Evolutionary conservation across 2,797 vertebrate species (phyloP), one percentile per base, ranked within the genome.

Genomic region (Harpagifer antarcticus): DNA sequence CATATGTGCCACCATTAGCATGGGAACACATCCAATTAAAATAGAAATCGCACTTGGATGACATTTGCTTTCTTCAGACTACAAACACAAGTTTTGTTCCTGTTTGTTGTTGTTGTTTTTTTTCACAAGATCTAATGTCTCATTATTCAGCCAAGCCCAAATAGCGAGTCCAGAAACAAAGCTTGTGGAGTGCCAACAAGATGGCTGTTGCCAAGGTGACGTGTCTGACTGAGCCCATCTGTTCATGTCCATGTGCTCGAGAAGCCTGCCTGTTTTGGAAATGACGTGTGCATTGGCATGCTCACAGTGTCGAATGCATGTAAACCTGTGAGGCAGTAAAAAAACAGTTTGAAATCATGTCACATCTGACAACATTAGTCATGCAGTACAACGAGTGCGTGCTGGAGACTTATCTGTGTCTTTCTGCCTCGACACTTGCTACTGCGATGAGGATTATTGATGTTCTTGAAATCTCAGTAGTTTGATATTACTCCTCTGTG

Each of bases 141-240:
- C 68, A 76, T 76, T 80, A 83, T 53, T 66, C 78, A 78, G 85
- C 84, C 72, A 62, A 76, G 54, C 76, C 65, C 70, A 78, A 71
- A 53, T 5, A 56, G 79, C 50, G 74, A 76, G 71, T 86, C 87
- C 87, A 77, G 76, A 85, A 84, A 88, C 78, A 74, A 64, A 84
- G 67, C 69, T n/a, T 72, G 59, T 9, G 15, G 68, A 76, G 74
- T 42, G 86, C 87, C 89, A 89, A 81, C 68, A 61, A 71, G 72
- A 74, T 31, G 56, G 55, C 84, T 61, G 82, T 89, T 93, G 92
- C 92, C 93, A 92, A 86, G 90, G 89, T 90, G 91, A 92, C 86
- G 79, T 88, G 86, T 83, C 86, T 88, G 77, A 84, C 90, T 89
- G 88, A 70, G 86, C 69, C 92, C 91, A 92, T 93, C 92, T 93